Evolutionary conservation across 2,797 vertebrate species (phyloP), one percentile per base, ranked within the genome.

Genomic region (Xerus rutilus): DNA sequence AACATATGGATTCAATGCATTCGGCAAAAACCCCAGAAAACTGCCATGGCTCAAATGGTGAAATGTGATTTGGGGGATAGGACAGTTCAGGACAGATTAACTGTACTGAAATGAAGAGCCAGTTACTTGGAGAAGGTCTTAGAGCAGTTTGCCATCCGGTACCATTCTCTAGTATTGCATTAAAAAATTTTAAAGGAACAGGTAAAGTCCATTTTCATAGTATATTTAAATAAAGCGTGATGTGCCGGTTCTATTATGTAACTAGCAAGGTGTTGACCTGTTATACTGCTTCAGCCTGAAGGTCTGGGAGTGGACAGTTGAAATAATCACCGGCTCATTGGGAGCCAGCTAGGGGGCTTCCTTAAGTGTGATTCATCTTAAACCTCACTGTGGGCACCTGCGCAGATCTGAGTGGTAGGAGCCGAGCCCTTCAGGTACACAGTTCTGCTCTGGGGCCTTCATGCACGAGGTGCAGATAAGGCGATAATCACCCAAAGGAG

Each of bases 301-400:
- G 21, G n/a, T 6, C 73, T 9, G 30, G 70, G 76, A 0, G 6
- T 1, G 20, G 59, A 57, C 70, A 43, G 20, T 12, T 20, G 28
- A 30, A 3, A 4, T 0, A 54, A 23, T 43, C 12, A 0, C 10
- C 1, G 3, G 1, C 10, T 21, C 39, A 3, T 9, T 4, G 35
- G 43, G 32, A 12, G 7, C 59, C 5, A 4, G 0, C 17, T 39
- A 39, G 39, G 39, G 39, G 39, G 39, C 39, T 39, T 39, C 39
- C 39, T 39, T 39, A 35, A 64, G 69, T 62, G 32, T 14, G 59
- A 62, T 15, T 4, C 0, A 4, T 23, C n/a, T 62, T 32, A 8
- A 2, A 3, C 70, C 0, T 2, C 0, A 0, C 54, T 13, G 0
- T 10, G 72, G 28, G n/a, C 25, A 43, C 4, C 1, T 1, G 4